Base-by-base conservation (phyloP, 1,140 invertebrate species). In the Apis laboriosa region DNA sequence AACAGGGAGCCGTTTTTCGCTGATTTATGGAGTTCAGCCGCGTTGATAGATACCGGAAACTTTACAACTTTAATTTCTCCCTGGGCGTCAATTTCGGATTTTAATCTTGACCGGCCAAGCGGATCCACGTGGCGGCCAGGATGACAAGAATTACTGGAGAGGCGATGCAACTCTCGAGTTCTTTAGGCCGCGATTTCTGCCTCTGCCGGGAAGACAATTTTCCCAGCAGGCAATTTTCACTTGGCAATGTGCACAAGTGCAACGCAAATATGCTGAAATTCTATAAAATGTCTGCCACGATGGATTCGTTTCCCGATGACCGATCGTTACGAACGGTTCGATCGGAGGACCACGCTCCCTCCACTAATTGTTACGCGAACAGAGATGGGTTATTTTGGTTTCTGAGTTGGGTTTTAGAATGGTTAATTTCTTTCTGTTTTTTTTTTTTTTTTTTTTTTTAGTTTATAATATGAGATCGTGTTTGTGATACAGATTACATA, bases 31-130 rank as follows among this genome's bases (percentile, higher is more conserved):
- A 90, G 84, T 86, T 80, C 86, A 88, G 84, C 84, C 87, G 76
- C 85, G 84, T 89, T 90, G 89, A 92, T 90, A 91, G 89, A 92
- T 92, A 92, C 84, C 88, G 73, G 87, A 87, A 90, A 90, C 88
- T 90, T 90, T 91, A 91, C 89, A 89, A 87, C 85, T 90, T 91
- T 89, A 84, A 91, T 91, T 91, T 89, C 72, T 89, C 88, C 87
- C 86, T 84, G 81, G 74, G 66, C 88, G 84, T 87, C 87, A 88
- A 89, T 90, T 89, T 87, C 85, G 81, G 74, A 81, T 86, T 90
- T 90, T 90, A 90, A 90, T 90, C 82, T 87, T 87, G 88, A 84
- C 83, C 88, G 71, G 74, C 76, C 74, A 71, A 43, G 49, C 61
- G 77, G 68, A 77, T 61, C 56, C 76, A 15, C 72, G 83, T 55